Percentiles rank a stretch among this genome's conserved stretches.
phyloP scores from a whole-genome alignment of 2,888 invertebrate genomes.

The Dorcus hopei region DNA sequence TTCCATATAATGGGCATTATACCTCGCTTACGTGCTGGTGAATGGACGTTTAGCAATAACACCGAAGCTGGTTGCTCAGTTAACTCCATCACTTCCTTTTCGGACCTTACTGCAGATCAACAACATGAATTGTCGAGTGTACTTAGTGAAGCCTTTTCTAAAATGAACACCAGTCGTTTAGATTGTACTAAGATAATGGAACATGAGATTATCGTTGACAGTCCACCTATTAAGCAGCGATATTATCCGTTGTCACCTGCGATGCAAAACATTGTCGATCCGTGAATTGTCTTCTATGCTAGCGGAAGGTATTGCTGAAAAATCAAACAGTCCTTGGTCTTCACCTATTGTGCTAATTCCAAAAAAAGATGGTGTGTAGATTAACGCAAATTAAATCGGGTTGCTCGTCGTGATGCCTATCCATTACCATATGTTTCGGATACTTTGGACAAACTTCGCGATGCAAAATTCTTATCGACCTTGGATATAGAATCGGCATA shows the following conservation, averaged over 20 bases:
- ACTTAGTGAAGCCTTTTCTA: neutral
- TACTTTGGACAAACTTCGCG: too few species aligned
- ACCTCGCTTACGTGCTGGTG: constrained; percentile 7
- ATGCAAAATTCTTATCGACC: too few species aligned
- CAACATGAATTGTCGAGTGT: neutral
- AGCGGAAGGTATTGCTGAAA: constrained; percentile 25
- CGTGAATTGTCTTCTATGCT: constrained; percentile 27
- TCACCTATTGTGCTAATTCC: constrained; percentile 21
- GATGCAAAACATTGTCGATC: constrained; percentile 26
- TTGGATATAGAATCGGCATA: constrained; percentile 33
- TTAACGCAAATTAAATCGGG: constrained; percentile 33
- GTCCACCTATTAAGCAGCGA: constrained; percentile 24
- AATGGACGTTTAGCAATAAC: constrained; percentile 8
- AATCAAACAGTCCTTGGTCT: constrained; percentile 24
- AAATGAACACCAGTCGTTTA: neutral
- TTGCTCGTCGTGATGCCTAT: constrained; percentile 34
- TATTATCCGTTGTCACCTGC: constrained; percentile 30
- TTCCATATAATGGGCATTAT: constrained; percentile 15
- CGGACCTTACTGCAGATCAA: too few species aligned
- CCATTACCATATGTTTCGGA: constrained; percentile 34
- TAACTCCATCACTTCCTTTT: neutral
- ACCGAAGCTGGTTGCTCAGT: neutral
- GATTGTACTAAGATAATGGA: constrained; percentile 12
- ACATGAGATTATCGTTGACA: constrained; percentile 4
- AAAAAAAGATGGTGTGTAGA: constrained; percentile 33